Evolutionary conservation across 2,888 invertebrate species (phyloP), one percentile per base, ranked within the genome.

Genomic region (Glaucopsyche alexis): DNA sequence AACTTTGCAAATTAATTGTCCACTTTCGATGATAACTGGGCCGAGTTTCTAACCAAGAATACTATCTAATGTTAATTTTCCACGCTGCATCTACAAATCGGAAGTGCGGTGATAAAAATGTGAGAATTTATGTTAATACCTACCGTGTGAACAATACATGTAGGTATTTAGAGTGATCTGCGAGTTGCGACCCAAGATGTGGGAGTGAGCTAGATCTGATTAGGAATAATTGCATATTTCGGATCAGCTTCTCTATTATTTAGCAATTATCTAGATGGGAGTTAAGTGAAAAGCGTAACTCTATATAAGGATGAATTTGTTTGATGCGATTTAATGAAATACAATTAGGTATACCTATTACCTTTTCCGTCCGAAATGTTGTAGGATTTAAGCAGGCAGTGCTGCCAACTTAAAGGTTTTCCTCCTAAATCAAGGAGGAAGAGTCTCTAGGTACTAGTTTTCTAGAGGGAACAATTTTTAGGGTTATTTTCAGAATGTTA

Each of bases 111-210:
- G 11, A 13, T 47, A 69, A 49, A 14, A 47, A 45, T n/a, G 47
- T 69, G 69, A 13, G 69, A 69, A 69, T 47, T 42, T 19, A 49
- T 69, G 69, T 69, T 69, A 29, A 49, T 49, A 29, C 67, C 19
- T 49, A 29, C 67, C 19, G 14, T 9, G 19, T 11, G 14, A 47
- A 69, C 69, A 69, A 69, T 69, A 29, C 19, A 67, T 45, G 47
- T 69, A 69, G 69, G 69, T 69, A 69, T 69, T 47, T 14, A 69
- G 69, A 67, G 9, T 67, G 66, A 69, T 69, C 69, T 69, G 45
- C 49, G 66, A 69, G 49, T 49, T 69, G 45, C 49, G 69, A 69
- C 69, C 69, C 49, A 47, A 19, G 19, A 69, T 69, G 69, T 69
- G 69, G 45, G 69, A 69, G 13, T 14, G 49, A 29, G 42, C 45